Conservation (phyloP, 2,113 vertebrate species). For the Lophura nycthemera region DNA sequence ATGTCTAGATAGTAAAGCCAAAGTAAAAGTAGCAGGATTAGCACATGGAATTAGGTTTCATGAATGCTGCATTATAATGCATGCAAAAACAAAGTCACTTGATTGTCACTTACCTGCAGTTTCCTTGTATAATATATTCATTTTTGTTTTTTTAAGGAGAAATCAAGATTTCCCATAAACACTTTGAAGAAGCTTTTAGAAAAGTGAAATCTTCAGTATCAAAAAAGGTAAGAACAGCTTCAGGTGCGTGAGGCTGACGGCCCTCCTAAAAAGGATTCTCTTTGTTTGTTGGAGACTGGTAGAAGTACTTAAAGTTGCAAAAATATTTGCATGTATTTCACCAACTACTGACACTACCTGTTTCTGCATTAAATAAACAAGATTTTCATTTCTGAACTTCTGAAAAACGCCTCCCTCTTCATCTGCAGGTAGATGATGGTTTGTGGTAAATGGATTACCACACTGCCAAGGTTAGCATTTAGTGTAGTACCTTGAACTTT, state of each 20-base stretch:
- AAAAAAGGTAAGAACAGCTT: slow-evolving; percentile 83
- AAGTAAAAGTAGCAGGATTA: neutral
- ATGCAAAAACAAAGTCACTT: neutral
- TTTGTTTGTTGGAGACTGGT: neutral
- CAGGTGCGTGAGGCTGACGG: too few relatives aligned
- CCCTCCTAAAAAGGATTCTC: neutral
- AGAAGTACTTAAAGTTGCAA: neutral
- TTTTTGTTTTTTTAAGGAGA: slow-evolving; percentile 63
- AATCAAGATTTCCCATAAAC: slow-evolving; percentile 82
- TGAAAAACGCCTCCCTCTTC: neutral
- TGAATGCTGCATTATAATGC: neutral
- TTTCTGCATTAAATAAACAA: neutral
- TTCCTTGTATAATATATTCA: neutral
- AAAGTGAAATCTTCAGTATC: slow-evolving; percentile 91
- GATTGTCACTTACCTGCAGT: neutral
- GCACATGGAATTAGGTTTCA: neutral
- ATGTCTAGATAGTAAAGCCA: neutral
- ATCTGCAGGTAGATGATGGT: neutral
- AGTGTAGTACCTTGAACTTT: neutral
- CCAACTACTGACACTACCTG: neutral
- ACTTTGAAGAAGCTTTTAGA: slow-evolving; percentile 92
- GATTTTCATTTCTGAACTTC: neutral
- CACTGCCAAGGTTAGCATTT: neutral
- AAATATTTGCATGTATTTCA: neutral
- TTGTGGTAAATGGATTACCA: neutral